Evolutionary conservation across 2,888 invertebrate species (phyloP), one percentile per base, ranked within the genome.

Genomic region (Camponotus fellah): DNA sequence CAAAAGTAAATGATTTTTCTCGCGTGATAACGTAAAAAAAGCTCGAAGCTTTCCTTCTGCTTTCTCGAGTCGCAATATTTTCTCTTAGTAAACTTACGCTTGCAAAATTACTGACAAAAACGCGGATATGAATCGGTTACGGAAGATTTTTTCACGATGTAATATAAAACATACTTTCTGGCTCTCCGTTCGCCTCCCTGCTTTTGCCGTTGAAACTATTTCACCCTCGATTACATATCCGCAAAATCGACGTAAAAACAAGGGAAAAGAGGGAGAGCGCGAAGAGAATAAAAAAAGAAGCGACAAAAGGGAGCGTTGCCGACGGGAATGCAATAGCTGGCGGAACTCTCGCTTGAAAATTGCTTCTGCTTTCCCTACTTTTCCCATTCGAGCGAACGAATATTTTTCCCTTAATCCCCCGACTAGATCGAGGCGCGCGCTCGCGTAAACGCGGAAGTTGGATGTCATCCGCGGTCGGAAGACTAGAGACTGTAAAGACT

Each of bases 341-440:
- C 65, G 58, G 77, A 75, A 69, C 21, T 37, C 40, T 32, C 46
- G 69, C 62, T 66, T 71, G 37, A 43, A 65, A 76, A 87, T 80
- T 80, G 82, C 71, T 66, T 82, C 56, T 62, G 75, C 46, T 87
- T 64, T 85, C 75, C 72, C 66, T 58, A 58, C 53, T 40, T 60
- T 37, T 75, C 40, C 37, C 40, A 66, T 75, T 71, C 56, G 71
- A 49, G 32, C 65, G 43, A 71, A 60, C 49, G 79, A 80, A 80
- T 80, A 80, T 80, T 71, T 71, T 80, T 71, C 40, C 60, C 60
- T 80, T 80, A 71, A 80, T 71, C 49, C 79, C 60, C 49, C n/a
- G 14, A 46, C 37, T 43, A 56, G 43, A 32, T 58, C 26, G 66
- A n/a, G 9, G 5, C 17, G 21, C 34, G n/a, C 64, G 74, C 32